phyloP scores from a whole-genome alignment of 2,888 invertebrate species.

The Timema cristinae region DNA sequence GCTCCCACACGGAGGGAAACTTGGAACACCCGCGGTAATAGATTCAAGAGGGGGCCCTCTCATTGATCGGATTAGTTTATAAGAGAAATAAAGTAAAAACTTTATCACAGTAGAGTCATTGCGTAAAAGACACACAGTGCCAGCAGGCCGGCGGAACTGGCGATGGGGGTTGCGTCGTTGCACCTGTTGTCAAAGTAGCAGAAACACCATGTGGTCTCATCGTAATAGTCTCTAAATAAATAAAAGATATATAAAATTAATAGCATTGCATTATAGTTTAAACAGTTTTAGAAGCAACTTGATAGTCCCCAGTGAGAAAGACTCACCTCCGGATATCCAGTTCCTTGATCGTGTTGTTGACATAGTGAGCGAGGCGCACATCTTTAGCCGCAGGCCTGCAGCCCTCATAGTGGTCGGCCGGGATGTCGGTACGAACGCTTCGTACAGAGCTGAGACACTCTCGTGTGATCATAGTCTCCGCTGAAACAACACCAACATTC shows the following conservation, averaged over 20 bases:
- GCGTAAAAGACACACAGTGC: too few relatives aligned
- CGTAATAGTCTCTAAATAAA: slow-evolving; percentile 69
- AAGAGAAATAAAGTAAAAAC: too few relatives aligned
- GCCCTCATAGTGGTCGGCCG: slow-evolving; percentile 88
- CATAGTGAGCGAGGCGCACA: slow-evolving; percentile 76
- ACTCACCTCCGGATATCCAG: slow-evolving; percentile 72
- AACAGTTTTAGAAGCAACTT: background rate
- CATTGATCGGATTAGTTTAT: too few relatives aligned
- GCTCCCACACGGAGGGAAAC: too few relatives aligned
- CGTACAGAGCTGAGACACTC: slow-evolving; percentile 78
- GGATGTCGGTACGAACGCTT: slow-evolving; percentile 78
- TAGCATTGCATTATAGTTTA: background rate
- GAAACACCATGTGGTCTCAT: slow-evolving; percentile 80
- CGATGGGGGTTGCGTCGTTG: slow-evolving; percentile 52
- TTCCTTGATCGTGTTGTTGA: slow-evolving; percentile 81
- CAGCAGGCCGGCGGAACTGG: too few relatives aligned
- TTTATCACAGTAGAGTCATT: too few relatives aligned
- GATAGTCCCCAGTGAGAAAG: background rate
- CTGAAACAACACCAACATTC: slow-evolving; percentile 46
- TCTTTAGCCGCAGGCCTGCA: slow-evolving; percentile 78
- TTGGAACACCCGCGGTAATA: too few relatives aligned
- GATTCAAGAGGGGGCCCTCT: too few relatives aligned
- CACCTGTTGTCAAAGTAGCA: slow-evolving; percentile 89
- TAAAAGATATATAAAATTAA: slow-evolving; percentile 15
- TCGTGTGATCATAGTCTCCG: slow-evolving; percentile 73